Base-by-base conservation (phyloP, 2,797 vertebrate genomes). In the Melanitta fusca region DNA sequence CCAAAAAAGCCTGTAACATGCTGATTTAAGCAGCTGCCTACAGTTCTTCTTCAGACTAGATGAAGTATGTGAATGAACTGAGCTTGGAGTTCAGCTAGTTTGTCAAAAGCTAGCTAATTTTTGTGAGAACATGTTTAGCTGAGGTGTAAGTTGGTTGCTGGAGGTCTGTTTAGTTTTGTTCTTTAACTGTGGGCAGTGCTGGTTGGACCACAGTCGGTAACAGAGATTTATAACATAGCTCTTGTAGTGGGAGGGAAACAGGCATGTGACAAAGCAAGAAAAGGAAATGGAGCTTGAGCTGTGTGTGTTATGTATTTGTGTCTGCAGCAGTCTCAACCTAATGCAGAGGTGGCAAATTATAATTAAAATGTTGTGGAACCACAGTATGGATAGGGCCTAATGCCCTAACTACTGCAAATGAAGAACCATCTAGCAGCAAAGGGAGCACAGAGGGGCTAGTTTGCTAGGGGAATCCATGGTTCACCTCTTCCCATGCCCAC, bases 111-210 rank as follows among this genome's bases (percentile, higher is more conserved):
- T 28, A n/a, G 13, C 32, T 47, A 34, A 30, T 54, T 79, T 82
- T 54, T 88, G 57, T 71, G 72, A 75, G 45, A 53, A 54, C 0
- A 0, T 22, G 16, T 51, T 85, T 60, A 65, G 56, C 39, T 8
- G 0, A n/a, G 62, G 32, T 27, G 0, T 8, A 22, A 28, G 25
- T 58, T 66, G 0, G 0, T 71, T 30, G 34, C n/a, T 83, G 38
- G 30, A 61, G 54, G 9, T 61, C 70, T 71, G 57, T 66, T 36
- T 1, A 3, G 13, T 27, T 45, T 78, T 51, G 32, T 66, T 89
- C 80, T n/a, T 38, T 39, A 39, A 25, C 11, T 51, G 14, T 58
- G 32, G 28, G 30, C 72, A 60, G 49, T 49, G 43, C 60, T 73
- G 45, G 53, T 21, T 75, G 60, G 69, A 19, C 6, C 43, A 19